Percentiles rank a stretch among this genome's conserved stretches.
Evolutionary conservation across 37 sponge, comb jelly and placozoan genomes (phyloP).

Genomic region (Trichoplax adhaerens): DNA sequence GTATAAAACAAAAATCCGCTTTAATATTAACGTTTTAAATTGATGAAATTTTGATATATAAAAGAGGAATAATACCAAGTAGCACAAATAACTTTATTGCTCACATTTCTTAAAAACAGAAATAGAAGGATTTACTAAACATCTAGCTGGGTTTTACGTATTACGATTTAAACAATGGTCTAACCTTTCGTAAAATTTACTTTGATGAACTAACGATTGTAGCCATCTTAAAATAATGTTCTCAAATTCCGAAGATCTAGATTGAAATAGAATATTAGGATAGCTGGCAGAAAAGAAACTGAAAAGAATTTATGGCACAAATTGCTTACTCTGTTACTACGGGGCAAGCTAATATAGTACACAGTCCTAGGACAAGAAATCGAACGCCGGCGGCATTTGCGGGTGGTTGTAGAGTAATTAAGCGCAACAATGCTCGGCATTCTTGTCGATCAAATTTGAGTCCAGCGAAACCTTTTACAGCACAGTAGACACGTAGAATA

Average conservation of each 20-base stretch:
- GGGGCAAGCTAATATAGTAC: constrained; percentile 58
- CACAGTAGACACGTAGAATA: constrained; percentile 31
- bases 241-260: constrained; percentile 34
- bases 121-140: no score
- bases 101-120: no score
- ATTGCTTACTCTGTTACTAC: constrained; percentile 45
- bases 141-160: no score
- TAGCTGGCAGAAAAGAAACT: neutral
- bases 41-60: no score
- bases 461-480: constrained; percentile 12
- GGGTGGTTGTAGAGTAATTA: constrained; percentile 43
- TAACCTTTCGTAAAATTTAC: no score
- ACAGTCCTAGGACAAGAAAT: constrained; percentile 46
- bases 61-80: no score
- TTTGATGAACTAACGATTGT: constrained; percentile 28
- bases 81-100: no score
- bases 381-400: constrained; percentile 40
- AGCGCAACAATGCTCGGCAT: constrained; percentile 32
- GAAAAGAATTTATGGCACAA: neutral
- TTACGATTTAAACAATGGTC: no score
- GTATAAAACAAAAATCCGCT: no score
- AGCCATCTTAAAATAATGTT: constrained; percentile 40
- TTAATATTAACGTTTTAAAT: no score
- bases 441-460: constrained; percentile 14
- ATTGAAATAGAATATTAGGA: neutral